Conservation (phyloP, 2,888 invertebrate species). For the Acronicta psi region DNA sequence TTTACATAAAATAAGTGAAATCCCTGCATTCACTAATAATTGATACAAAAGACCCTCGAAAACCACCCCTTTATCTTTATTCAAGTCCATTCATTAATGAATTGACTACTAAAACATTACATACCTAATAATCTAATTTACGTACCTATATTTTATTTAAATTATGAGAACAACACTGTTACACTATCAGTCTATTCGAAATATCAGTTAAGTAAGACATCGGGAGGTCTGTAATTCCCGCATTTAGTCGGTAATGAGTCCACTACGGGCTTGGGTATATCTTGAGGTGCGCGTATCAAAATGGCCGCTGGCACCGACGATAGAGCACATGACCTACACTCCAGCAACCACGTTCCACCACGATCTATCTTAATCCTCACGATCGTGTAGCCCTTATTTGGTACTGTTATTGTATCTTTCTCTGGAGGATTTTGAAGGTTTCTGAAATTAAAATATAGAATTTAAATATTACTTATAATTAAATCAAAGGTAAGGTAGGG, state of each 20-base stretch:
- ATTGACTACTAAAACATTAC: background rate
- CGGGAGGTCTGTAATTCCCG: slow-evolving; percentile 84
- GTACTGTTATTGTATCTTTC: slow-evolving; percentile 91
- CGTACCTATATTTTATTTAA: slow-evolving; percentile 11
- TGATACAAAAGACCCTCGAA: background rate
- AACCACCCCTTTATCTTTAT: too few species aligned
- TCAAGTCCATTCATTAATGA: too few species aligned
- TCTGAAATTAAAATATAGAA: slow-evolving; percentile 65
- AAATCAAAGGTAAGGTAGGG: too few species aligned
- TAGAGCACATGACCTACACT: slow-evolving; percentile 80
- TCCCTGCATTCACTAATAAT: background rate
- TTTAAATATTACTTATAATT: background rate
- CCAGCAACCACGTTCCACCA: slow-evolving; percentile 86
- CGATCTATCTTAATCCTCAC: slow-evolving; percentile 87
- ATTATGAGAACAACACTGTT: slow-evolving; percentile 18
- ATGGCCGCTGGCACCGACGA: slow-evolving; percentile 82
- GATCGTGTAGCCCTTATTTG: slow-evolving; percentile 90
- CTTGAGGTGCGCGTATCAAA: slow-evolving; percentile 80
- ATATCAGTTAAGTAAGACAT: slow-evolving; percentile 78
- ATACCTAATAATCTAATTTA: slow-evolving; percentile 4
- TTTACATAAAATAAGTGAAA: background rate
- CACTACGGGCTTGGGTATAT: slow-evolving; percentile 80
- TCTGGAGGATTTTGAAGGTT: slow-evolving; percentile 86
- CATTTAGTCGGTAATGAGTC: slow-evolving; percentile 84
- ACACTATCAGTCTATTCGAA: slow-evolving; percentile 53